A percentile compares a stretch with the other conserved stretches of the same genome.
Evolutionary conservation across 2,113 vertebrate species (phyloP).

Genomic region (Malurus elegans): DNA sequence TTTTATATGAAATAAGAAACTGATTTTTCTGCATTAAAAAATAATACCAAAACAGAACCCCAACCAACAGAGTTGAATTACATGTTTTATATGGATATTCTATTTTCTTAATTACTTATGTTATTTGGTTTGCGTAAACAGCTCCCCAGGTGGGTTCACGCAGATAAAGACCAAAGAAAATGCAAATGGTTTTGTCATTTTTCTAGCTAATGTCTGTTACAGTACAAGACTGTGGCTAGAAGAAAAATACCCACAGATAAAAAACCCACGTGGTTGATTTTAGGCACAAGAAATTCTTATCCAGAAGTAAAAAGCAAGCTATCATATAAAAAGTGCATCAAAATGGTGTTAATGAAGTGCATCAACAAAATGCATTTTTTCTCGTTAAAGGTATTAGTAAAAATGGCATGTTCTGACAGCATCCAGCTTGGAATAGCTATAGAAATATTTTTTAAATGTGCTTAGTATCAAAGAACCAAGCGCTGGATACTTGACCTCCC

Average conservation of each 20-base stretch:
- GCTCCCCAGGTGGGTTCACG: not conserved
- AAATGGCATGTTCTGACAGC: not conserved
- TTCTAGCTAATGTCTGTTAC: not conserved
- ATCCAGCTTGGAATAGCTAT: not conserved
- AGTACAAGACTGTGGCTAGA: not conserved
- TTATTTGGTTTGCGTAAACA: not conserved
- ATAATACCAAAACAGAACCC: not conserved
- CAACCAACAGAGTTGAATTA: not conserved
- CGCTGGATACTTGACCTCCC: not conserved
- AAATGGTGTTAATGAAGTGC: not conserved
- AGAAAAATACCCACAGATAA: not conserved
- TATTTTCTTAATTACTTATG: not conserved
- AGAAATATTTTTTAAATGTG: not conserved
- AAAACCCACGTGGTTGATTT: not conserved
- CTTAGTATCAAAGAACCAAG: not conserved
- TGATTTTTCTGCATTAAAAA: not conserved
- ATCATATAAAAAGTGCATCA: not conserved
- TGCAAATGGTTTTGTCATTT: not conserved
- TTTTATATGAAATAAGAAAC: not conserved
- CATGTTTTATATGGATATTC: not conserved
- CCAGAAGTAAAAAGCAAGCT: not conserved
- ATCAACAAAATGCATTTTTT: not conserved
- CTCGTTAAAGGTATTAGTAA: not conserved
- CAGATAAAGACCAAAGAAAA: not conserved
- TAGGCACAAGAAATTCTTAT: not conserved